These are phyloP conservation scores for Cheilosia soror DNA, from an alignment of 2,888 invertebrate genomes.

Conservation along the genomic window DNA sequence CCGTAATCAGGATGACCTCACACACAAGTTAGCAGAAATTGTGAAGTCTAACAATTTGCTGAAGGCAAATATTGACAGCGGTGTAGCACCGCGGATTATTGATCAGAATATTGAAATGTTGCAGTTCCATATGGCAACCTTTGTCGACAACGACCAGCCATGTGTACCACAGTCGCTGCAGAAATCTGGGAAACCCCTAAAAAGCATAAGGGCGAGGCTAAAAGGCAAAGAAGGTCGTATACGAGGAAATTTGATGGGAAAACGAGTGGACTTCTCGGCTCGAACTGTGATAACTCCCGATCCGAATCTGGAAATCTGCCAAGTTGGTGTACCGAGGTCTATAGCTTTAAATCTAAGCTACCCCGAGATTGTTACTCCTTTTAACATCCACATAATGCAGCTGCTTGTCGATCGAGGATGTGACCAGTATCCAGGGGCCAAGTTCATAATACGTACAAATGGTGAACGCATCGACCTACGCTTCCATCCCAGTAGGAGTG, in stretches of 20 bases:
- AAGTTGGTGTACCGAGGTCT: conserved; percentile 87
- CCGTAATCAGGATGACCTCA: conserved; percentile 87
- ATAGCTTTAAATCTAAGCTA: conserved; percentile 88
- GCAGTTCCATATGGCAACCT: conserved; percentile 88
- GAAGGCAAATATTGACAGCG: conserved; percentile 86
- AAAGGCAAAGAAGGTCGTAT: conserved; percentile 89
- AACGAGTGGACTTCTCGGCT: conserved; percentile 88
- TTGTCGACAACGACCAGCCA: conserved; percentile 87
- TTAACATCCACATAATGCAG: conserved; percentile 86
- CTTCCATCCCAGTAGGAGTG: conserved; percentile 87
- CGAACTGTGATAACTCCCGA: conserved; percentile 87
- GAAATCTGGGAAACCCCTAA: conserved; percentile 87
- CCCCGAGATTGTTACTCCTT: conserved; percentile 88
- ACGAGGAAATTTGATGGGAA: conserved; percentile 88
- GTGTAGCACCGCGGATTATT: conserved; percentile 87
- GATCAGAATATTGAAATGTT: conserved; percentile 87
- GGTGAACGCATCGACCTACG: conserved; percentile 87
- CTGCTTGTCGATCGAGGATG: conserved; percentile 87
- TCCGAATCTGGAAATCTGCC: conserved; percentile 85
- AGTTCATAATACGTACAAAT: conserved; percentile 88
- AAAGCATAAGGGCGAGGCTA: conserved; percentile 86
- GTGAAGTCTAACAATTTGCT: conserved; percentile 88
- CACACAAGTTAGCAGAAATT: conserved; percentile 88
- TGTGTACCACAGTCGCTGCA: conserved; percentile 86
- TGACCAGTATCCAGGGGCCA: conserved; percentile 88